Conservation (phyloP, 2,113 vertebrate genomes). For the Azemiops feae region DNA sequence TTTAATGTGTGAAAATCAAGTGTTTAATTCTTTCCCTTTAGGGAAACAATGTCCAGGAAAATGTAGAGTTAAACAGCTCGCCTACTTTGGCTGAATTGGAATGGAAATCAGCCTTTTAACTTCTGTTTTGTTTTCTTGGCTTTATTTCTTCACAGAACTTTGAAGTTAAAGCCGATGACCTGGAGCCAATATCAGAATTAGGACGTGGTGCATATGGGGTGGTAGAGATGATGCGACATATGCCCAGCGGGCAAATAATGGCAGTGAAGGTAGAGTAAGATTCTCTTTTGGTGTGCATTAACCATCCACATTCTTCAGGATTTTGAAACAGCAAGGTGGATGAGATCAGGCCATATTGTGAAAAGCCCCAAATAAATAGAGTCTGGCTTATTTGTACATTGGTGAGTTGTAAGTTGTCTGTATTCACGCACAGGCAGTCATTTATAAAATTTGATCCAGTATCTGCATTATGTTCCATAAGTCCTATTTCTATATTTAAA, state of each 20-base stretch:
- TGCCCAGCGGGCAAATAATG: slow-evolving; percentile 96
- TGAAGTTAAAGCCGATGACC: slow-evolving; percentile 96
- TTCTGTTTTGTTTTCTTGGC: neutral
- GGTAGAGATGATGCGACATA: slow-evolving; percentile 96
- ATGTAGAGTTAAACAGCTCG: neutral
- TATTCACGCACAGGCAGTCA: neutral
- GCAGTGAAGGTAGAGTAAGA: slow-evolving; percentile 88
- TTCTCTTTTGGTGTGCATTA: neutral
- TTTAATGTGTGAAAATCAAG: neutral
- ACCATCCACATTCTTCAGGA: neutral
- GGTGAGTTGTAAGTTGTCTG: neutral
- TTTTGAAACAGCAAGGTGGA: neutral
- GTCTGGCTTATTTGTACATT: neutral
- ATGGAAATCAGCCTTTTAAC: rapidly evolving
- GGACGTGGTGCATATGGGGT: slow-evolving; percentile 96
- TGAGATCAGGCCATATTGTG: neutral
- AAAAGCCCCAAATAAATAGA: neutral
- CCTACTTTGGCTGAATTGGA: neutral
- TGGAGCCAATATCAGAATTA: slow-evolving; percentile 91
- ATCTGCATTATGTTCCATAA: neutral
- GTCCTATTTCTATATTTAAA: neutral
- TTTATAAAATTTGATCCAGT: neutral
- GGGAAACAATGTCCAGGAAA: neutral
- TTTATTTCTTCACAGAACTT: slow-evolving; percentile 81
- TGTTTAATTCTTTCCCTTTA: neutral